These are phyloP conservation scores for Meiosimyza platycephala DNA, from an alignment of 2,888 invertebrate species.

Conservation along the genomic window DNA sequence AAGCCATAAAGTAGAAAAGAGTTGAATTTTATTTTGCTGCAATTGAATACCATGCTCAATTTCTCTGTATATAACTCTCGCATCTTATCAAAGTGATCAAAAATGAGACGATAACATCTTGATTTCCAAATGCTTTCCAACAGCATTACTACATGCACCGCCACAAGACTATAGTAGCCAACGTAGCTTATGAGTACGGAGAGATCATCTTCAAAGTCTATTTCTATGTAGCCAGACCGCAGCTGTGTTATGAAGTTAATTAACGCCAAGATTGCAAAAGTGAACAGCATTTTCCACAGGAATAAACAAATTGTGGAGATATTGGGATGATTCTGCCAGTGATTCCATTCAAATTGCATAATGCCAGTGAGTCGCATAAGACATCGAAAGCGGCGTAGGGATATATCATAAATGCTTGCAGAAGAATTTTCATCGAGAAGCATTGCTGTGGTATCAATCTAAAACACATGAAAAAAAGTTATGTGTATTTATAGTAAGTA, in stretches of 20 bases:
- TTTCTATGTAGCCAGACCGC: background rate
- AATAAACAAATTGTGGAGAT: background rate
- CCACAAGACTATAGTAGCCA: background rate
- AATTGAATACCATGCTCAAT: conserved; percentile 5
- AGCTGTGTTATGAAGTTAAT: background rate
- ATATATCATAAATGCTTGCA: conserved; percentile 36
- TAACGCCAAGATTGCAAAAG: background rate
- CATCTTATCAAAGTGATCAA: conserved; percentile 35
- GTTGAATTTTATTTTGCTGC: background rate
- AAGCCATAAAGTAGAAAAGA: background rate
- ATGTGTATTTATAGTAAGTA: too few species aligned
- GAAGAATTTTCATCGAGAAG: too few species aligned
- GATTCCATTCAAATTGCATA: conserved; percentile 40
- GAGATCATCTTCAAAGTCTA: background rate
- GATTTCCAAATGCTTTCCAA: conserved; percentile 29
- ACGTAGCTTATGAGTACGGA: background rate
- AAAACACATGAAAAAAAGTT: too few species aligned
- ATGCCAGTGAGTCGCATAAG: conserved; percentile 45
- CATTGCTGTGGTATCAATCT: too few species aligned
- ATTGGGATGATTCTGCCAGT: background rate
- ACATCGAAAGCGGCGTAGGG: conserved; percentile 46
- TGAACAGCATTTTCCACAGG: background rate
- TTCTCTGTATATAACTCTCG: conserved; percentile 22
- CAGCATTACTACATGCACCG: conserved; percentile 36
- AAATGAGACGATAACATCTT: conserved; percentile 9